Base-by-base conservation (phyloP, 2,888 invertebrate species). In the Phasia obesa region DNA sequence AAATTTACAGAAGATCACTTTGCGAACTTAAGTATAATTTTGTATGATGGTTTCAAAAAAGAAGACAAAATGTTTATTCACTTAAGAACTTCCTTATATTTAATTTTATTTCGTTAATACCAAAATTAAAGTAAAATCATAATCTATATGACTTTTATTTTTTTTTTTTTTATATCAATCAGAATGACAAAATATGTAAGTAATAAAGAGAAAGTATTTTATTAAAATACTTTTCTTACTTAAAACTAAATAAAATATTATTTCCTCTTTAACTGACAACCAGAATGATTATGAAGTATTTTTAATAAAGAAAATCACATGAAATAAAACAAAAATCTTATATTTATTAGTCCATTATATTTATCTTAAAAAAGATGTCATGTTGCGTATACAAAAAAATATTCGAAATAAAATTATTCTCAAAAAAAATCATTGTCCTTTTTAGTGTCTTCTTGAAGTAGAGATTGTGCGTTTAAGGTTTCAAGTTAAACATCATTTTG, bases 341-440 rank as follows among this genome's bases (percentile, higher is more conserved):
- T 23, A 23, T 25, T 31, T 25, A 27, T 38, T 59, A 21, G 17
- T 7, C 1, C 38, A 23, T 47, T 60, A 19, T n/a, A 38, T 60
- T 51, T 38, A 19, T 60, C 25, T 38, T 38, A 55, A 19, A 35
- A 73, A 53, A 64, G 9, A 51, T 17, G 17, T 51, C 23, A 35
- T 49, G 47, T 21, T 59, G 17, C 25, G 15, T 31, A 3, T 23
- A 19, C 7, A 51, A 19, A 19, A 19, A 21, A 35, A 2, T 13
- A 2, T 13, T 9, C 4, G 6, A n/a, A n/a, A 7, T 11, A 6
- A 35, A 35, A 11, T 25, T 25, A 15, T 35, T 13, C 23, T 15
- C 25, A 23, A 19, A n/a, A 19, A n/a, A 74, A 42, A 23, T 53
- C 69, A 57, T 44, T 57, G 69, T 69, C 27, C 21, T 64, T 31